Evolutionary conservation across 2,888 invertebrate genomes (phyloP).

Genomic region (Allolobophora icterica): DNA sequence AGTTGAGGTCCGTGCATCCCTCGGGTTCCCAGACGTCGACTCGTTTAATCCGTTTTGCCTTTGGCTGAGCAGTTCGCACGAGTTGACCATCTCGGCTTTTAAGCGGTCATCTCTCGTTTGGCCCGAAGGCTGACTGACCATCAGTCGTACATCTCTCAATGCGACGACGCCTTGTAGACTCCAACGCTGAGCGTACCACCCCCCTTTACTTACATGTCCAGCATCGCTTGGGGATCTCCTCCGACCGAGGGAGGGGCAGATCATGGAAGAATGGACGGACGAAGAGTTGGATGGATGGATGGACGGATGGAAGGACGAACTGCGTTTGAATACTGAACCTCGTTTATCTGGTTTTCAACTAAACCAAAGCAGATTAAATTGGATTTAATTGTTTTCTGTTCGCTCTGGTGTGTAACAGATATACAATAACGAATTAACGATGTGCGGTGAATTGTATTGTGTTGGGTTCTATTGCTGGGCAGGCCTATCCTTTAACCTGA

Average conservation of each 20-base stretch:
- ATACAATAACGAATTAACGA: neutral
- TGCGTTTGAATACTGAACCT: too few relatives aligned
- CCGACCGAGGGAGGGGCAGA: too few relatives aligned
- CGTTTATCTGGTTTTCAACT: neutral
- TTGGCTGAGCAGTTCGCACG: neutral
- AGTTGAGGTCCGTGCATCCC: neutral
- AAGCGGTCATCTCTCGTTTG: neutral
- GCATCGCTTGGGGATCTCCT: too few relatives aligned
- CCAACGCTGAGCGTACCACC: too few relatives aligned
- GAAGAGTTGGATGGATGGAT: neutral
- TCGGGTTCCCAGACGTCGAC: neutral
- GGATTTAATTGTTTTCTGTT: neutral
- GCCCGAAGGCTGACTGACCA: neutral
- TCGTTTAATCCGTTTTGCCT: slow-evolving; percentile 11
- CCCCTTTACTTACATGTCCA: too few relatives aligned
- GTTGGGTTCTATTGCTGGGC: neutral
- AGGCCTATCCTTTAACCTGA: too few relatives aligned
- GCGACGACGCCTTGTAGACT: neutral
- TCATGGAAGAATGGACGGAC: too few relatives aligned
- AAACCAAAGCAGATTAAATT: neutral
- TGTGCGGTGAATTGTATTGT: neutral
- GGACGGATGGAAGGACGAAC: neutral
- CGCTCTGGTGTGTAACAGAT: neutral
- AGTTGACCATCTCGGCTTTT: neutral
- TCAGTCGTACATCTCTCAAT: neutral